Evolutionary conservation across 2,797 vertebrate species (phyloP), one percentile per base, ranked within the genome.

Genomic region (Ceyx erithaca): DNA sequence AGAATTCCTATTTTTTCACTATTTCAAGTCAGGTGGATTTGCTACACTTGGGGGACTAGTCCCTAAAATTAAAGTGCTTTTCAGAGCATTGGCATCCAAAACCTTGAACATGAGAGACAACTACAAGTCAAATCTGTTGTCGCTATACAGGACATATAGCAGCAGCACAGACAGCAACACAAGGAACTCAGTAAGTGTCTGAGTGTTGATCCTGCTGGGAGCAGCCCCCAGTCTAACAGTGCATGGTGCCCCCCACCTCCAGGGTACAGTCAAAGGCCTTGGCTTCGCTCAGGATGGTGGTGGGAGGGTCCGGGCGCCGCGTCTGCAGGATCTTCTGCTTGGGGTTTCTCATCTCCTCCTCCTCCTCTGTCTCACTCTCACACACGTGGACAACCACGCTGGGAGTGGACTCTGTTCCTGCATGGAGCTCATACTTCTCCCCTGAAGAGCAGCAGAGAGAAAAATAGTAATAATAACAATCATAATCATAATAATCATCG

Each of bases 311-410:
- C 0, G 99, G 99, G 76, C 99, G 99, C 96, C 98, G 97, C 6
- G 99, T 99, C 98, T 99, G 99, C 84, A 99, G 97, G 40, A 99
- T 99, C 97, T 99, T 99, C 97, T 98, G 98, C 91, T 98, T 99
- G 92, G 99, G 98, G 75, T 70, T 97, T 80, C 94, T 98, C 0
- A 96, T 85, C 73, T 98, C 98, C 4, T 98, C 98, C 14, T 98
- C 99, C 81, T 98, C 99, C 69, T 99, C 99, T 0, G 98, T 98
- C 95, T 99, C 99, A 10, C 99, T 99, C 94, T 99, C 99, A 8
- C 99, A 99, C 93, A 99, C 99, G 11, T 99, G 99, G 78, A 99
- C 99, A 3, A 99, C 99, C 37, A 99, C 99, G 6, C 99, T 99
- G 10, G 99, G 99, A 14, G 99, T 99, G 12, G 99, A 99, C 92